A percentile compares a stretch with the other conserved stretches of the same genome.
These are phyloP conservation scores for Irena cyanogastra DNA, from an alignment of 2,113 vertebrate genomes.

Conservation along the genomic window DNA sequence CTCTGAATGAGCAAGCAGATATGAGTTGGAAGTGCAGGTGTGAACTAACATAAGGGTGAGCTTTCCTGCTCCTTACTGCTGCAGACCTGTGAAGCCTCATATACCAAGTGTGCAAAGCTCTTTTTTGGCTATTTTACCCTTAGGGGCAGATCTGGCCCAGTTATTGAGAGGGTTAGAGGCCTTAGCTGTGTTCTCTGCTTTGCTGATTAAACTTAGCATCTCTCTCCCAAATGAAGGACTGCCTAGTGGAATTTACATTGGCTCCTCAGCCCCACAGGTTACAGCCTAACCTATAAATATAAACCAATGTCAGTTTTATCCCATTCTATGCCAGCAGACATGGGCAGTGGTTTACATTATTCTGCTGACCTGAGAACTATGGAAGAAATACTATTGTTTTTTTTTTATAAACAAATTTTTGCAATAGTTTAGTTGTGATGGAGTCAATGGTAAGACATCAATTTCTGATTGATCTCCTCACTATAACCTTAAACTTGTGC, in stretches of 20 bases:
- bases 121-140: neutral
- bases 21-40: neutral
- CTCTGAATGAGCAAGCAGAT: neutral
- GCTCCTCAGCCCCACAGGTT: neutral
- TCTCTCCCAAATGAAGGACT: neutral
- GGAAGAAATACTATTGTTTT: neutral
- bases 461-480: neutral
- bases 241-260: neutral
- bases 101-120: neutral
- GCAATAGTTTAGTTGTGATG: neutral
- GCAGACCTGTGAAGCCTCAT: neutral
- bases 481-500: neutral
- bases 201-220: neutral
- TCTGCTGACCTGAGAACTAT: neutral
- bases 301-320: neutral
- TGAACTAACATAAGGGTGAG: neutral
- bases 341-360: neutral
- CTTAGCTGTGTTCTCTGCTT: neutral
- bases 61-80: neutral
- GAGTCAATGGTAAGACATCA: neutral
- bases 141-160: accelerated
- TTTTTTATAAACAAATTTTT: neutral
- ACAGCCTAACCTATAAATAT: neutral
- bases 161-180: neutral
- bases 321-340: neutral